Evolutionary conservation across 1,140 invertebrate genomes (phyloP), one percentile per base, ranked within the genome.

Genomic region (Eulimnadia texana): DNA sequence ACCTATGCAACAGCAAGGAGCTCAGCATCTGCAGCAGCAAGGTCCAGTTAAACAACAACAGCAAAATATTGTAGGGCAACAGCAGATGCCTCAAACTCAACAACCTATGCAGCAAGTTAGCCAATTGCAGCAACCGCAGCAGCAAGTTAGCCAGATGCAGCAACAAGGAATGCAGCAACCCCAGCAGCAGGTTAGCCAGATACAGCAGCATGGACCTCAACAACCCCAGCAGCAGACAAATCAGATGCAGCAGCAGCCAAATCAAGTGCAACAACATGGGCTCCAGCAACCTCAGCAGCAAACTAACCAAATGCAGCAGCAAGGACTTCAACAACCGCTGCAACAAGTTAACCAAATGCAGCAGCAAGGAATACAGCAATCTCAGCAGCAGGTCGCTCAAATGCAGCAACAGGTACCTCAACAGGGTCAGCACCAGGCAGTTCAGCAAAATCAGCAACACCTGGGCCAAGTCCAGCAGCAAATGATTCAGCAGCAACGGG

Each of bases 381-480:
- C n/a, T n/a, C n/a, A n/a, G n/a, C n/a, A n/a, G n/a, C 33, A 42
- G 6, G 33, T 42, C 16, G 33, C 70, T 58, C 75, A 75, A 23
- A 74, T 77, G 63, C 71, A 73, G 3, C 64, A 73, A 54, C 76
- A 76, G 70, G 62, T 63, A 20, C 70, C 77, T 53, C 77, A 78
- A 62, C 76, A 78, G 54, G 76, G 75, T 50, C 70, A 77, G 53
- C 72, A 74, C 68, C 64, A 73, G 72, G 65, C 75, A 68, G 72
- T 74, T 13, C 67, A 76, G 50, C 72, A 76, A 24, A 73, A 74
- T 50, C 70, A 72, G 49, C 72, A 73, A 56, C 72, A 72, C 24
- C 77, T 75, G 56, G 75, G 69, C 53, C 75, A 77, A 68, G 72
- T 77, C 59, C 72, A 75, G 28, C 68, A 75, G 19, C 76, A 76